phyloP scores from a whole-genome alignment of 2,113 vertebrate species.

The Notothenia rossii region DNA sequence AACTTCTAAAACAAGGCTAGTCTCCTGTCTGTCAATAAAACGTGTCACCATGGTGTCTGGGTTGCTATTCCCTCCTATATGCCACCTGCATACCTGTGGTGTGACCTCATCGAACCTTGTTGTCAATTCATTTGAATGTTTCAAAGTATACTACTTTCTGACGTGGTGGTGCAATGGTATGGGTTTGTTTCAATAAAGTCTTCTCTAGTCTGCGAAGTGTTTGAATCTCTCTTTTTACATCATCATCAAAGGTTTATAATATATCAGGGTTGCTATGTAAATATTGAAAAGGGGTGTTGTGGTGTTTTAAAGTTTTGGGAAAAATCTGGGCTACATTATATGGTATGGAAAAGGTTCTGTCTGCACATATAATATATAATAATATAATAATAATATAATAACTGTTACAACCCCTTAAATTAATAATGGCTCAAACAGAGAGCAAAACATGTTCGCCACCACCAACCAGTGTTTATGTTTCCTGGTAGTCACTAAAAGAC shows the following conservation, averaged over 20 bases:
- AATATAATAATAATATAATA: no score
- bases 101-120: not conserved
- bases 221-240: not conserved
- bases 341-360: not conserved
- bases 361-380: no score
- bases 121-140: slow-evolving; percentile 15
- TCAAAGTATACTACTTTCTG: not conserved
- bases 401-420: not conserved
- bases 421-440: not conserved
- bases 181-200: slow-evolving; percentile 51
- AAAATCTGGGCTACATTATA: not conserved
- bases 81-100: slow-evolving; percentile 7
- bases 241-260: not conserved
- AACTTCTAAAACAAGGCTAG: not conserved
- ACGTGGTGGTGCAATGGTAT: slow-evolving; percentile 16
- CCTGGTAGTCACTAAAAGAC: not conserved
- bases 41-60: not conserved
- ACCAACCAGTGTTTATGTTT: not conserved
- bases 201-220: slow-evolving; percentile 7
- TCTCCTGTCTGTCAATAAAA: not conserved
- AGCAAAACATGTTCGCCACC: not conserved
- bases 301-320: not conserved
- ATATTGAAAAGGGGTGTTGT: not conserved
- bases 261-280: not conserved
- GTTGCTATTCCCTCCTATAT: not conserved